A percentile compares a stretch with the other conserved stretches of the same genome.
Conservation (phyloP, 2,888 invertebrate genomes). For the Drosophila percnosoma region DNA sequence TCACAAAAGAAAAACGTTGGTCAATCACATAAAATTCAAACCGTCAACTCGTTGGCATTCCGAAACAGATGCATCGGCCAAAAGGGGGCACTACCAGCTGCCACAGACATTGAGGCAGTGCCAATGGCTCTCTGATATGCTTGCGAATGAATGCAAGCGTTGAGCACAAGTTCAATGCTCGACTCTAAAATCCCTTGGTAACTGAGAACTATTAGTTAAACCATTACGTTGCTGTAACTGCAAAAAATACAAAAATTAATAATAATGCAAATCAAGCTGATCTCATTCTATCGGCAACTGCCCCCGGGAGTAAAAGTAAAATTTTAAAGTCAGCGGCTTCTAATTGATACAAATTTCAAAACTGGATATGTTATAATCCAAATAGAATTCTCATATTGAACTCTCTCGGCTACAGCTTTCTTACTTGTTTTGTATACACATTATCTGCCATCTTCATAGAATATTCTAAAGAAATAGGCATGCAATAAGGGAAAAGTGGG, state of each 20-base stretch:
- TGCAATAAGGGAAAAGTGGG: slow-evolving; percentile 20
- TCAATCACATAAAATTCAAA: slow-evolving; percentile 69
- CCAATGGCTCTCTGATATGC: slow-evolving; percentile 23
- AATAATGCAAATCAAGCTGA: not conserved
- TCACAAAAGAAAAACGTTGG: slow-evolving; percentile 51
- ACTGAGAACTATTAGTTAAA: not conserved
- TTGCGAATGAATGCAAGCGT: slow-evolving; percentile 30
- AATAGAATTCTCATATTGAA: not conserved
- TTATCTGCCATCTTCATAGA: not conserved
- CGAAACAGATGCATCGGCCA: slow-evolving; percentile 42
- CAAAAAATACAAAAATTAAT: not conserved
- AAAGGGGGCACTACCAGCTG: not conserved
- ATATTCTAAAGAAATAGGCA: not conserved
- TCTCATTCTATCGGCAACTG: not conserved
- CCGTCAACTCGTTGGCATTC: slow-evolving; percentile 65
- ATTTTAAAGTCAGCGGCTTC: not conserved
- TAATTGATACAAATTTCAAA: not conserved
- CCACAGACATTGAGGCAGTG: not conserved
- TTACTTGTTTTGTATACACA: not conserved
- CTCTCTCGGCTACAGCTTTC: not conserved
- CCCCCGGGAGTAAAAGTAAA: not conserved
- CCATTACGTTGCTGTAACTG: not conserved
- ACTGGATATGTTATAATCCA: not conserved
- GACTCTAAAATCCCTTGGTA: slow-evolving; percentile 2
- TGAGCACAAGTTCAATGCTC: not conserved